Percentiles rank a stretch among this genome's conserved stretches.
Conservation (phyloP, 2,797 vertebrate genomes). For the Channallabes apus region DNA sequence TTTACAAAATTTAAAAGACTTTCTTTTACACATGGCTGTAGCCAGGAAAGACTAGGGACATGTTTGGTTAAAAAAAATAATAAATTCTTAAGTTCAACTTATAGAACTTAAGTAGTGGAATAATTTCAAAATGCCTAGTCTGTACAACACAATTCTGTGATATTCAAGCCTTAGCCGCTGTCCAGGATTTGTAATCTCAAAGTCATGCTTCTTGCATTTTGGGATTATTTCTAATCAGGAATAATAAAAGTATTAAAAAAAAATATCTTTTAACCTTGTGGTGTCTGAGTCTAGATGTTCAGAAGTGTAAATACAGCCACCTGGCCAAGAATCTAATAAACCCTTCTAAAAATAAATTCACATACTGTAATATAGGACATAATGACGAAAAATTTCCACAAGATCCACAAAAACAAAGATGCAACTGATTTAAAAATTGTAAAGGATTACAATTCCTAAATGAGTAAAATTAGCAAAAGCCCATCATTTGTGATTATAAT, state of each 20-base stretch:
- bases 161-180: neutral
- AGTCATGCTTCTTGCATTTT: neutral
- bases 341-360: no score
- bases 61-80: conserved; percentile 25
- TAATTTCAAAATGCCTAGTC: neutral
- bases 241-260: neutral
- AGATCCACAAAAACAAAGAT: neutral
- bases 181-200: neutral
- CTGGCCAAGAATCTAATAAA: neutral
- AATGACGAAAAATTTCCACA: neutral
- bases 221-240: neutral
- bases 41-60: conserved; percentile 43
- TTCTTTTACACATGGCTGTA: no score
- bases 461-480: neutral
- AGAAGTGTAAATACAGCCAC: neutral
- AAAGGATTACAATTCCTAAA: no score
- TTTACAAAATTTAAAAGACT: no score
- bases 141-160: neutral
- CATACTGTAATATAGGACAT: neutral
- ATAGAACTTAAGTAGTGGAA: no score
- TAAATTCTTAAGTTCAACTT: neutral
- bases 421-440: neutral
- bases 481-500: neutral
- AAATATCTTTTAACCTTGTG: neutral
- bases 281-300: neutral